Conservation (phyloP, 1,140 invertebrate genomes). For the Tetraneura akinire region DNA sequence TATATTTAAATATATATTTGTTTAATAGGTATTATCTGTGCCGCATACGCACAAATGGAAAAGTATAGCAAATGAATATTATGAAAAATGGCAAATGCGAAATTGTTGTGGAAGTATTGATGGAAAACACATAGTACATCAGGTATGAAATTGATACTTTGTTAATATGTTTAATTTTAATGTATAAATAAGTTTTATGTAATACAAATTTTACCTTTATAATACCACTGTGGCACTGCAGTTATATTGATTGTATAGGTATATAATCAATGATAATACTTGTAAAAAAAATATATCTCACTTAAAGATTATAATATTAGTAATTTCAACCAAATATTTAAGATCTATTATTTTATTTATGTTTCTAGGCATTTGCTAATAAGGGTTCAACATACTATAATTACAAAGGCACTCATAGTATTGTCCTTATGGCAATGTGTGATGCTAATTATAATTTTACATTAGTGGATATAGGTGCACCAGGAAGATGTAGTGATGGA, state of each 20-base stretch:
- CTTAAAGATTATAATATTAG: too few species aligned
- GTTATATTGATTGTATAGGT: too few species aligned
- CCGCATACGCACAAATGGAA: neutral
- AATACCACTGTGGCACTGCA: too few species aligned
- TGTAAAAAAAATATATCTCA: too few species aligned
- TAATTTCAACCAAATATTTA: too few species aligned
- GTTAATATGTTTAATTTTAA: too few species aligned
- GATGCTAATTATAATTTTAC: conserved; percentile 27
- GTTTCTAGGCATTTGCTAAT: conserved; percentile 48
- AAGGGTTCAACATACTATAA: conserved; percentile 59
- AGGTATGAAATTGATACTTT: neutral
- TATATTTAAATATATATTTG: neutral
- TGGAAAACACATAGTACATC: neutral
- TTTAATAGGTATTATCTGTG: neutral
- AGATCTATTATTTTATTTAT: too few species aligned
- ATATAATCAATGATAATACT: too few species aligned
- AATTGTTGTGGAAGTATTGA: conserved; percentile 2
- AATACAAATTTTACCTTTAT: too few species aligned
- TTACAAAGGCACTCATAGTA: conserved; percentile 60
- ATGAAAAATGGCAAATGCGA: neutral
- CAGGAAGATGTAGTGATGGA: conserved; percentile 28
- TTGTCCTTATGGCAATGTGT: conserved; percentile 58
- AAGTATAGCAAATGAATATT: neutral
- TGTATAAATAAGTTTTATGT: too few species aligned
- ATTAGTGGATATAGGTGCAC: conserved; percentile 19